These are phyloP conservation scores for Acleris holmiana DNA, from an alignment of 2,888 invertebrate genomes.

Conservation along the genomic window DNA sequence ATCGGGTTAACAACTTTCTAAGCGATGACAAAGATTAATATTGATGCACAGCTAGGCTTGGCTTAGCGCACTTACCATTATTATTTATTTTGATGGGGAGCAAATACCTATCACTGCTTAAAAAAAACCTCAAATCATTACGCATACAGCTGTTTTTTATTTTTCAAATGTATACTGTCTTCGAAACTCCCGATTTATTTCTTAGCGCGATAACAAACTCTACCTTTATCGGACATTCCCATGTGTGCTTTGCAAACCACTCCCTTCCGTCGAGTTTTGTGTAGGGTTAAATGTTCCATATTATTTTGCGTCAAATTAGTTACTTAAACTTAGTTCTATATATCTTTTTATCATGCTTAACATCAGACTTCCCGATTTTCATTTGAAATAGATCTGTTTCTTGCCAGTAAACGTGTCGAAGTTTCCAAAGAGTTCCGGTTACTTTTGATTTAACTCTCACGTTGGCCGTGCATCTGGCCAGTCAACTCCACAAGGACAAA, in stretches of 20 bases:
- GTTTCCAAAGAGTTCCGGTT: conserved; percentile 38
- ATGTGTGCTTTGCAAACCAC: conserved; percentile 49
- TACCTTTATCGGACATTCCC: conserved; percentile 50
- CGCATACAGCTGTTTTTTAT: background rate
- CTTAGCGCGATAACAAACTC: background rate
- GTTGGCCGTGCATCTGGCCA: conserved; percentile 46
- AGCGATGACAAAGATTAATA: conserved; percentile 30
- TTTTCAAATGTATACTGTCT: background rate
- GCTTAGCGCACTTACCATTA: background rate
- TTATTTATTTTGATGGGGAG: too few relatives aligned
- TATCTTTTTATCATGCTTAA: too few relatives aligned
- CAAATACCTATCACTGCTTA: too few relatives aligned
- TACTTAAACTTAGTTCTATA: too few relatives aligned
- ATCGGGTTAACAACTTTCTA: conserved; percentile 36
- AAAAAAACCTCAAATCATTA: background rate
- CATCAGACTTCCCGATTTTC: too few relatives aligned
- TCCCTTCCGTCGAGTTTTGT: conserved; percentile 45
- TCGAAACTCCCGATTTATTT: background rate
- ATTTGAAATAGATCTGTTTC: too few relatives aligned
- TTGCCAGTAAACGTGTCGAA: too few relatives aligned
- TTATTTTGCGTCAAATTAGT: background rate
- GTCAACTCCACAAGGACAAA: conserved; percentile 61
- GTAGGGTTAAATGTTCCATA: conserved; percentile 37
- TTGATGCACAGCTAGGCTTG: conserved; percentile 3
- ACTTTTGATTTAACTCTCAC: conserved; percentile 4